Conservation (phyloP, 2,888 invertebrate genomes). For the Allophyes oxyacanthae region DNA sequence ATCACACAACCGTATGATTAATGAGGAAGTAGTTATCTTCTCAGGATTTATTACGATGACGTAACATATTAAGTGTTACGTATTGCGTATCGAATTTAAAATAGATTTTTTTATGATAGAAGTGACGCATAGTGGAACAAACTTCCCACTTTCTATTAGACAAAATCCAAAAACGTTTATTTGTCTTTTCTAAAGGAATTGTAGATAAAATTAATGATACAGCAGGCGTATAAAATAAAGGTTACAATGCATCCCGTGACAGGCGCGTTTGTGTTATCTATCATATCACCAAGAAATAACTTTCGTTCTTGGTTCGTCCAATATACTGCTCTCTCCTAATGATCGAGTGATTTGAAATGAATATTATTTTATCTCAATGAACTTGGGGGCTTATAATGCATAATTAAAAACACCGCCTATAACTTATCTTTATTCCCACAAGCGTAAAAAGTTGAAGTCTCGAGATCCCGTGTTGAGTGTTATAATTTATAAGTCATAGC, state of each 20-base stretch:
- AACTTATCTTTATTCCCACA: no score
- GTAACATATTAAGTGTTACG: not conserved
- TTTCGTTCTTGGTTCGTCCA: not conserved
- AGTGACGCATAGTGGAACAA: no score
- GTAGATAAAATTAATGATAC: constrained; percentile 1
- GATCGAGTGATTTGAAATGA: constrained; percentile 1
- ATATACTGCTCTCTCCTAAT: constrained; percentile 3
- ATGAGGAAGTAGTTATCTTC: constrained; percentile 8
- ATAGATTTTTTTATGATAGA: no score
- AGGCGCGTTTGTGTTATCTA: constrained; percentile 2
- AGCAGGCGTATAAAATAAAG: constrained; percentile 1
- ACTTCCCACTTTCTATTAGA: no score
- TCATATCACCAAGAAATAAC: constrained; percentile 7
- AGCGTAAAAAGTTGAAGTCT: no score
- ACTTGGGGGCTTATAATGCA: not conserved
- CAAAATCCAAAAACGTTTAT: no score
- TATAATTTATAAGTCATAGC: no score
- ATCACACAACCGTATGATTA: not conserved
- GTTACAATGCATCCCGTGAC: constrained; percentile 14
- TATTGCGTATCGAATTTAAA: not conserved
- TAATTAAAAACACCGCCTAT: no score
- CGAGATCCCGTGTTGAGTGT: no score
- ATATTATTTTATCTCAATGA: constrained; percentile 1
- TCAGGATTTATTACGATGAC: not conserved
- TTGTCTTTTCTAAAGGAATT: not conserved